Evolutionary conservation across 2,888 invertebrate species (phyloP), one percentile per base, ranked within the genome.

Genomic region (Alcis repandata): DNA sequence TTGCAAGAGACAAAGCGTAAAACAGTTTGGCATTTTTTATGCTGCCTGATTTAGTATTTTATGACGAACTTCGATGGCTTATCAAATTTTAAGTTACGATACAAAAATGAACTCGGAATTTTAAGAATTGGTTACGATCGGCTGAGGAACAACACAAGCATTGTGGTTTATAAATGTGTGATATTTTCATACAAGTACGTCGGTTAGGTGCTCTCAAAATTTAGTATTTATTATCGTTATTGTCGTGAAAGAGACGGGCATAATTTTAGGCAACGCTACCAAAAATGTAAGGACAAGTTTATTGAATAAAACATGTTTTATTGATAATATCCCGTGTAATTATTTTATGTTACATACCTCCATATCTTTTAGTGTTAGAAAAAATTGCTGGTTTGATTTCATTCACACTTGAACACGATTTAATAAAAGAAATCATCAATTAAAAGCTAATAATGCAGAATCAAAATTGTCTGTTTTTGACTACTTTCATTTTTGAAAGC

Each of bases 291-390:
- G 36, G 43, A 56, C 64, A 27, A 52, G 48, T 46, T 52, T 65
- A 51, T 56, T 17, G 53, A 68, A 67, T 71, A 68, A 67, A 68
- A 67, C 59, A 67, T 66, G 63, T 70, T 70, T 68, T 70, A 66
- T 64, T 71, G 38, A 66, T 68, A 66, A 59, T 62, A 63, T 67
- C 69, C 51, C 48, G 63, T 67, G 65, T 66, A 51, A 59, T 68
- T 59, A 63, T 65, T 70, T 71, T 51, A 49, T 49, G 65, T 69
- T 70, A 67, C 54, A 52, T 52, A 62, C 15, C 49, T 56, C 63
- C 56, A 22, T 59, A 20, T 17, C 6, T 41, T 41, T 49, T 36
- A 60, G 40, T 59, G 3, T 41, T 1, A 49, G 32, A 48, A 48
- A 38, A 27, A 36, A 20, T 51, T 20, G 36, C 49, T 17, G 15